Percentiles rank a stretch among this genome's conserved stretches.
Evolutionary conservation across 2,797 vertebrate genomes (phyloP).

Genomic region (Xenentodon cancila): DNA sequence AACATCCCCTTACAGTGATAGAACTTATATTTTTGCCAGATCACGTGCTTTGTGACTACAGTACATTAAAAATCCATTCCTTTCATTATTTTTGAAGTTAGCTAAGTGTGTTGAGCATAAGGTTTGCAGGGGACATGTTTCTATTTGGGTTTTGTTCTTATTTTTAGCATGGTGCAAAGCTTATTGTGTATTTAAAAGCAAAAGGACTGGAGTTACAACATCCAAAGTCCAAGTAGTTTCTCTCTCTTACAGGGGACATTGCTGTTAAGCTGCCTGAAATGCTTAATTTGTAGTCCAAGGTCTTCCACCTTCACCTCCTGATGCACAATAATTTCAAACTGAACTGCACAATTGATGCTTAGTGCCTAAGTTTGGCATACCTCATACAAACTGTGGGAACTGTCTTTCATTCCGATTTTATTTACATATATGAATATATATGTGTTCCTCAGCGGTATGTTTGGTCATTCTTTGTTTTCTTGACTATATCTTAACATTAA

Average conservation of each 20-base stretch:
- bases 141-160: too few relatives aligned
- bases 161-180: too few relatives aligned
- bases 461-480: too few relatives aligned
- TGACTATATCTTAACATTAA: too few relatives aligned
- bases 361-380: background rate
- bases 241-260: background rate
- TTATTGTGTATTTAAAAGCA: too few relatives aligned
- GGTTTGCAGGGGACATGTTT: too few relatives aligned
- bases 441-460: too few relatives aligned
- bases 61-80: constrained; percentile 7
- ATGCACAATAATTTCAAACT: too few relatives aligned
- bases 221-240: background rate
- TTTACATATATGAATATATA: too few relatives aligned
- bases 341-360: too few relatives aligned
- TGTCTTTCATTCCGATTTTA: too few relatives aligned
- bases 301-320: background rate
- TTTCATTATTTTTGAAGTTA: constrained; percentile 28
- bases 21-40: constrained; percentile 18
- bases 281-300: background rate
- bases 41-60: constrained; percentile 20
- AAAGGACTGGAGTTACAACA: background rate
- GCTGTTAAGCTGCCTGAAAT: background rate
- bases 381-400: background rate
- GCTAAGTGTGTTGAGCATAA: constrained; percentile 5
- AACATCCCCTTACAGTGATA: background rate